phyloP scores from a whole-genome alignment of 2,888 invertebrate species.

The Conchocele bisecta region DNA sequence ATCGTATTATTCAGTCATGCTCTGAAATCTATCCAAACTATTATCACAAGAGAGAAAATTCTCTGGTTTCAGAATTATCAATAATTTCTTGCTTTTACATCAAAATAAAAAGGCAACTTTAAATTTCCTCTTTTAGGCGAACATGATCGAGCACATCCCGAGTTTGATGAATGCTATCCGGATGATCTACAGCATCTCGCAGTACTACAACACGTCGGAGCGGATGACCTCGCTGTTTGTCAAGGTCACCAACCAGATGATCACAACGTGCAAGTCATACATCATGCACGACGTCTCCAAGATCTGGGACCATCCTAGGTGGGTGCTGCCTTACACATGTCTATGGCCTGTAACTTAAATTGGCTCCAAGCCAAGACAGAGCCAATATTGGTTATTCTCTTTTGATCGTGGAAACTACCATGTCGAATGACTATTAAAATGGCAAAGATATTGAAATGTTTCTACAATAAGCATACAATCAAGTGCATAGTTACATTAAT shows the following conservation, averaged over 20 bases:
- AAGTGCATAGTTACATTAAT: no score
- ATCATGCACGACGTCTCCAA: conserved; percentile 89
- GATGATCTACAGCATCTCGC: conserved; percentile 96
- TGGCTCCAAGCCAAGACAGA: no score
- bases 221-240: conserved; percentile 98
- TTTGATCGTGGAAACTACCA: no score
- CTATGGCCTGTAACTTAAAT: no score
- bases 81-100: neutral
- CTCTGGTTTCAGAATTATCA: neutral
- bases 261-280: conserved; percentile 96
- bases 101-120: neutral
- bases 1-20: neutral
- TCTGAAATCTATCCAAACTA: neutral
- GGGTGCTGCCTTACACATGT: conserved; percentile 61
- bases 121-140: conserved; percentile 84
- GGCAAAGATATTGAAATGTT: no score
- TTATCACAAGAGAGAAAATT: neutral
- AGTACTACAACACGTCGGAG: conserved; percentile 98
- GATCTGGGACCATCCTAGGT: conserved; percentile 94
- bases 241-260: conserved; percentile 99
- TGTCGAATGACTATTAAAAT: no score
- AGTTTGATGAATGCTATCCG: conserved; percentile 95
- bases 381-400: no score
- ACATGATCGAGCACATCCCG: conserved; percentile 94
- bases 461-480: no score